Base-by-base conservation (phyloP, 2,888 invertebrate genomes). In the Apamea anceps region DNA sequence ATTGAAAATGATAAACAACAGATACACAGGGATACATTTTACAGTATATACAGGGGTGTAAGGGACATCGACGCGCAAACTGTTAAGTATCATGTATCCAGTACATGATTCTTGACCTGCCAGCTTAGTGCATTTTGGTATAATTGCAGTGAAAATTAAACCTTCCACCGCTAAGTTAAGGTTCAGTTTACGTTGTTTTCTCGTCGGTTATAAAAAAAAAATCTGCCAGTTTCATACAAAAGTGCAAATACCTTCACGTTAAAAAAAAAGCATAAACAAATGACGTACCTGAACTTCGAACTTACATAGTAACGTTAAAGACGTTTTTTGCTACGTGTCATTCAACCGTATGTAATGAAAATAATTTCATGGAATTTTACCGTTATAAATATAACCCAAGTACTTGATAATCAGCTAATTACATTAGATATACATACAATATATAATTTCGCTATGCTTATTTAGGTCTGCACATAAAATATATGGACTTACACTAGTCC, bases 381-480 rank as follows among this genome's bases (percentile, higher is more conserved):
- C 74, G 85, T 79, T 85, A 66, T 57, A 42, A 75, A 77, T 32
- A 57, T 65, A 62, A 63, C 2, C 62, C 10, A 74, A 70, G 71
- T 72, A 80, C 66, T 77, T 32, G 32, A 45, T 65, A 79, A 78
- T 72, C 72, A 73, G 68, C 51, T 70, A 77, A 85, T 86, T 63
- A 77, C 51, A 72, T 86, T 86, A 71, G 63, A 75, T 82, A 86
- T 86, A 85, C 83, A 82, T 83, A 86, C 85, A 85, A 86, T 85
- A 86, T 74, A 86, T 76, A 83, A 86, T 85, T 83, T 77, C 7
- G 37, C 8, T 54, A 77, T 37, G 77, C 80, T 72, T 71, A 75
- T 85, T 85, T 82, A 75, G 83, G 67, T 21, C 25, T 54, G 80
- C 42, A 57, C 71, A 76, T 85, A 76, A 78, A 81, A 80, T n/a